Evolutionary conservation across 2,888 invertebrate genomes (phyloP), one percentile per base, ranked within the genome.

Genomic region (Arrhopalites spinosus): DNA sequence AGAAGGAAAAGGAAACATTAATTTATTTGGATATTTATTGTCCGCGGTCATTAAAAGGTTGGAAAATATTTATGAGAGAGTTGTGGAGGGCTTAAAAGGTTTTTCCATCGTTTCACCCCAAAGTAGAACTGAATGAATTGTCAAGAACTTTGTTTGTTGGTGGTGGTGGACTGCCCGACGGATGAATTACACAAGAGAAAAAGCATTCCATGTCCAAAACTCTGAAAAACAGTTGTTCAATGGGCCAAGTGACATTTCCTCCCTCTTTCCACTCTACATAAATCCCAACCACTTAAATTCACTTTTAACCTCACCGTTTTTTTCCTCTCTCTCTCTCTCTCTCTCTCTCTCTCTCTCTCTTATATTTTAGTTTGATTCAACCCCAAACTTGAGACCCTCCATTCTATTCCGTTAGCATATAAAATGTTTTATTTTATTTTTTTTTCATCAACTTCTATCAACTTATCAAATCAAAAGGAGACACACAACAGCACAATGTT

Each of bases 171-270:
- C 36, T 3, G 36, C 36, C 11, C n/a, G 70, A 59, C 20, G 70
- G 56, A 56, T 70, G 70, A 29, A 59, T 70, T 68, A 68, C 68
- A 70, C 25, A 11, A 59, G 59, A 36, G 56, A 70, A 70, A 50
- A 25, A 56, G 20, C 70, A 59, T 70, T 70, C 56, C 70, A 70
- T 70, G 63, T 72, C 71, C 61, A 72, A 20, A 59, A 59, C 59
- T 59, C 20, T 59, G 15, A 20, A 23, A 23, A 25, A 13, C 74
- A 74, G 74, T 74, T 74, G 74, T 68, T 74, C 74, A 74, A 74
- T 74, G 74, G 67, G 61, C 74, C 74, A 74, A 74, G 74, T 74
- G 74, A 74, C 74, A 74, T 74, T 74, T 74, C 74, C 74, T 74
- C 67, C 67, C 74, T 59, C 47, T 69, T 74, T 59, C 74, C 61